Conservation (phyloP, 1,140 invertebrate genomes). For the Leptinotarsa undecemlineata region DNA sequence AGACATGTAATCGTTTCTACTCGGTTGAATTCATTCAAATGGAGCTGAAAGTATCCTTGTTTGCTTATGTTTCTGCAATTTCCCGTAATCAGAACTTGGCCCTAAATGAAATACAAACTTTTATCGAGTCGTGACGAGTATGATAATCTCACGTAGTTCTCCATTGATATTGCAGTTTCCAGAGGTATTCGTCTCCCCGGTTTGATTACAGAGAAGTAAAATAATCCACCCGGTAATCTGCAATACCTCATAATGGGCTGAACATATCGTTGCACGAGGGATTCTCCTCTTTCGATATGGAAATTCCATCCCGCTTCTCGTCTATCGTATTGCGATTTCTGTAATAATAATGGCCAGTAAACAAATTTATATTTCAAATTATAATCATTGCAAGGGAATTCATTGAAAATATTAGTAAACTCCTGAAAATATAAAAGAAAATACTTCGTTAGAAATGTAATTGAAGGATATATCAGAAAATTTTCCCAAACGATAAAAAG, state of each 20-base stretch:
- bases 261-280: conserved; percentile 42
- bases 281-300: conserved; percentile 32
- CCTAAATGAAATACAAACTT: conserved; percentile 45
- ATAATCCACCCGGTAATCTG: conserved; percentile 56
- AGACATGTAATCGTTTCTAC: conserved; percentile 65
- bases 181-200: conserved; percentile 55
- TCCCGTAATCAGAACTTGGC: conserved; percentile 56
- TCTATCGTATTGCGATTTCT: conserved; percentile 14
- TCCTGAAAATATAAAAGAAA: no score
- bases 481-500: no score
- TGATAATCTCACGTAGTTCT: conserved; percentile 45
- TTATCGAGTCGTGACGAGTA: not conserved
- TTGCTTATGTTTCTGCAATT: conserved; percentile 48
- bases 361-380: no score
- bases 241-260: conserved; percentile 56
- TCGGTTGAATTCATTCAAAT: conserved; percentile 59
- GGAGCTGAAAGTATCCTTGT: conserved; percentile 63
- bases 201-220: conserved; percentile 57
- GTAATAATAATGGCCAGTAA: no score
- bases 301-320: conserved; percentile 33
- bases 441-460: no score
- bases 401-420: no score
- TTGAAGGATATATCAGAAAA: no score
- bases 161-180: conserved; percentile 42
- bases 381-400: no score